phyloP scores from a whole-genome alignment of 1,140 invertebrate species.

The Melitaea cinxia region DNA sequence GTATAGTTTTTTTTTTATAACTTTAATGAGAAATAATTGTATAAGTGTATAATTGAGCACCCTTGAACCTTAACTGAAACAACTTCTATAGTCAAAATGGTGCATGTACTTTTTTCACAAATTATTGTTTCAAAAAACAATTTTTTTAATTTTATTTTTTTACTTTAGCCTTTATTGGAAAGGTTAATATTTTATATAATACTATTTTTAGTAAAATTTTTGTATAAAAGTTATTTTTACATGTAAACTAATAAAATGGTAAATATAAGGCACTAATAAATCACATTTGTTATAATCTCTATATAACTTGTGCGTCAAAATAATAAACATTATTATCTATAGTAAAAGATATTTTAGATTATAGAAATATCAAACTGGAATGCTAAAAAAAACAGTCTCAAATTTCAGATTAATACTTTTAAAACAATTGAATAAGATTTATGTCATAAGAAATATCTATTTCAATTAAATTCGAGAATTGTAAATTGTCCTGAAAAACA shows the following conservation, averaged over 20 bases:
- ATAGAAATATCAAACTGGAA: slow-evolving; percentile 36
- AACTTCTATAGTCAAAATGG: too few relatives aligned
- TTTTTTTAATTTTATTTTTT: too few relatives aligned
- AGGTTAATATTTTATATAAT: too few relatives aligned
- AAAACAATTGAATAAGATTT: slow-evolving; percentile 4
- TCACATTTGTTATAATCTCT: slow-evolving; percentile 46
- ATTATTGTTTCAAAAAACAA: too few relatives aligned
- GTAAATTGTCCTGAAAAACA: neutral
- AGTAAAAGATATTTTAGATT: slow-evolving; percentile 20
- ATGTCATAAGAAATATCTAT: neutral
- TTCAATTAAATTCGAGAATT: neutral
- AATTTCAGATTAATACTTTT: slow-evolving; percentile 19
- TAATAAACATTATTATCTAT: slow-evolving; percentile 39
- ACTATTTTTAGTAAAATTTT: too few relatives aligned
- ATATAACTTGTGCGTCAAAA: slow-evolving; percentile 29
- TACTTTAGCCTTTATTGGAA: too few relatives aligned
- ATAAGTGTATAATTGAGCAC: too few relatives aligned
- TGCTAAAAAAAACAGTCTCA: slow-evolving; percentile 42
- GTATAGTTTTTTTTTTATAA: neutral
- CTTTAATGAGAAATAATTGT: neutral
- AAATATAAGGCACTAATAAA: slow-evolving; percentile 57
- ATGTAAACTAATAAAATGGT: slow-evolving; percentile 25
- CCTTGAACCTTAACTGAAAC: too few relatives aligned
- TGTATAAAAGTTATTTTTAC: neutral
- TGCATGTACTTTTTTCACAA: too few relatives aligned